Conservation (phyloP, 2,888 invertebrate species). For the Nephrocerus scutellatus region DNA sequence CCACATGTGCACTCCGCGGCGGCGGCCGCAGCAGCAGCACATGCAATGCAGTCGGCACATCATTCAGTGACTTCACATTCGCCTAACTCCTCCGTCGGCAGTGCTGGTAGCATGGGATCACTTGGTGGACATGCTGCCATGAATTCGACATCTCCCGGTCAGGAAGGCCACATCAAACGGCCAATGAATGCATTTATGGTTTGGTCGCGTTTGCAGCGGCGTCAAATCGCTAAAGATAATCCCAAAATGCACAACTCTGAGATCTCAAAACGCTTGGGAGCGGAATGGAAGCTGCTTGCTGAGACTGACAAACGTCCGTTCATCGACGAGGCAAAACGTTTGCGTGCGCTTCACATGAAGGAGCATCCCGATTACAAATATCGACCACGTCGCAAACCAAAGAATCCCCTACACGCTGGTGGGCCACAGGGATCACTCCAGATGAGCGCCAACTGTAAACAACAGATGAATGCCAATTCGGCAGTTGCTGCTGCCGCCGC, state of each 20-base stretch:
- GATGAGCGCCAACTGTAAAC: conserved; percentile 37
- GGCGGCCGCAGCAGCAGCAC: conserved; percentile 11
- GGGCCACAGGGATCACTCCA: conserved; percentile 38
- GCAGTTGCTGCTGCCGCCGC: conserved; percentile 40
- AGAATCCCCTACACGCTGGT: conserved; percentile 58
- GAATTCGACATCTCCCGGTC: conserved; percentile 43
- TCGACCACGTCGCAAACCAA: conserved; percentile 76
- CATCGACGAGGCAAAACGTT: conserved; percentile 88
- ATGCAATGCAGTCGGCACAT: too few relatives aligned
- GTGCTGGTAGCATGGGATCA: conserved; percentile 32
- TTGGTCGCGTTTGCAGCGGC: conserved; percentile 85
- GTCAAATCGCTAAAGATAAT: conserved; percentile 89
- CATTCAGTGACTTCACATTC: conserved; percentile 30
- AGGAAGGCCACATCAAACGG: conserved; percentile 81
- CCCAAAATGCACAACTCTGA: conserved; percentile 89
- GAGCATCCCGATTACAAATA: conserved; percentile 90
- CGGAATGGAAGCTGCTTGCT: conserved; percentile 85
- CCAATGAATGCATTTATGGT: conserved; percentile 99
- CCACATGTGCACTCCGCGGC: conserved; percentile 23
- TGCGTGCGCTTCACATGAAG: conserved; percentile 82
- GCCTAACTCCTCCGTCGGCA: conserved; percentile 42
- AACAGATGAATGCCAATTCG: conserved; percentile 33
- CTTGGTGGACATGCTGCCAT: conserved; percentile 21
- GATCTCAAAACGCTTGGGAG: conserved; percentile 85
- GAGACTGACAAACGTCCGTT: conserved; percentile 87